Percentiles rank a stretch among this genome's conserved stretches.
phyloP scores from a whole-genome alignment of 2,888 invertebrate species.

The Tuberolachnus salignus region DNA sequence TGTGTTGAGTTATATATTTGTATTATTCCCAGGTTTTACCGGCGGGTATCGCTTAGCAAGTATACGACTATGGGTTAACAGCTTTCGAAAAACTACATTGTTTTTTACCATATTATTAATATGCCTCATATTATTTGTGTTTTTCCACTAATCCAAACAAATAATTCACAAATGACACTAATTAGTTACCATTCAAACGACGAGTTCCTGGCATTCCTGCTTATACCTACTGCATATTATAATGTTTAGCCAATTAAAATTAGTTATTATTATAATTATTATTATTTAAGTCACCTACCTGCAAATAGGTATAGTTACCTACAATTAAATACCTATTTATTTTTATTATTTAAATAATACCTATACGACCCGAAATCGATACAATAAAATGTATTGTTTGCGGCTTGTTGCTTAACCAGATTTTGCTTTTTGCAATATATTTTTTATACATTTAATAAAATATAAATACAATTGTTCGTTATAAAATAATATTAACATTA shows the following conservation, averaged over 20 bases:
- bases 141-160: slow-evolving; percentile 27
- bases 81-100: slow-evolving; percentile 37
- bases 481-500: neutral
- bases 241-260: neutral
- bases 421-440: slow-evolving; percentile 23
- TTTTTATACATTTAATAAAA: neutral
- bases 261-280: neutral
- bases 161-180: neutral
- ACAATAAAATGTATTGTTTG: neutral
- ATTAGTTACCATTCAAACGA: neutral
- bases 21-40: slow-evolving; percentile 42
- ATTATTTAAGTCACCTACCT: neutral
- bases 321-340: neutral
- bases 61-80: slow-evolving; percentile 43
- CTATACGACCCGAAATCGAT: neutral
- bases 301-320: neutral
- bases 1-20: slow-evolving; percentile 31
- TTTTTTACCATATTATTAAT: slow-evolving; percentile 54
- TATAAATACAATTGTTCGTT: neutral
- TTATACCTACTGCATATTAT: neutral
- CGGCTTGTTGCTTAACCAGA: neutral
- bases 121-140: slow-evolving; percentile 48
- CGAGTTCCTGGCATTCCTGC: slow-evolving; percentile 26
- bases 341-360: slow-evolving; percentile 3
- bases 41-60: slow-evolving; percentile 40